phyloP scores from a whole-genome alignment of 2,797 vertebrate genomes.

The Graptemys geographica region DNA sequence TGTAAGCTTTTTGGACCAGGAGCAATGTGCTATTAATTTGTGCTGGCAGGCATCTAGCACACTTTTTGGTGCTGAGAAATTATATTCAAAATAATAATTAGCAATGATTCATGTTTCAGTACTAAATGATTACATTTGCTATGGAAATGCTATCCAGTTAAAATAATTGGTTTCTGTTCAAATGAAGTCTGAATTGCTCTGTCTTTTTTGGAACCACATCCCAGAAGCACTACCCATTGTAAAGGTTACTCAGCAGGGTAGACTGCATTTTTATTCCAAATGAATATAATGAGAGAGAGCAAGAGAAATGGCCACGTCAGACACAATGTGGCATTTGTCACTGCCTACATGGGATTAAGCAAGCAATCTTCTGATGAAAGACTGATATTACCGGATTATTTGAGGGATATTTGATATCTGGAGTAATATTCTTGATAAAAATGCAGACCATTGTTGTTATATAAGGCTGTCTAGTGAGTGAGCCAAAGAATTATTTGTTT shows the following conservation, averaged over 20 bases:
- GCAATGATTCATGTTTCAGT: not conserved
- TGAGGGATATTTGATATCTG: conserved; percentile 14
- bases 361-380: conserved; percentile 46
- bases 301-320: conserved; percentile 38
- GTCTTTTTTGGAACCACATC: not conserved
- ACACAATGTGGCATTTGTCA: conserved; percentile 39
- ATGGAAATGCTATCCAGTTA: conserved; percentile 33
- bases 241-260: conserved; percentile 52
- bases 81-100: conserved; percentile 27
- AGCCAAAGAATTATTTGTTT: not conserved
- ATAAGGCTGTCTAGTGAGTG: not conserved
- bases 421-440: not conserved
- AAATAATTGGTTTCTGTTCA: conserved; percentile 14
- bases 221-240: not conserved
- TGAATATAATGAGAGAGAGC: conserved; percentile 15
- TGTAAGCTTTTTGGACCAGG: not conserved
- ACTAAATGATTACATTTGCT: conserved; percentile 24
- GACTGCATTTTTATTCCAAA: conserved; percentile 41
- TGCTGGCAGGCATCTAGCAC: not conserved
- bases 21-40: conserved; percentile 26
- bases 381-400: not conserved
- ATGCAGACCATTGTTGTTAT: not conserved
- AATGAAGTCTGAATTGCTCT: not conserved
- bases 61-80: conserved; percentile 16
- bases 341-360: conserved; percentile 28